Conservation (phyloP, 2,113 vertebrate species). For the Pangasianodon hypophthalmus region DNA sequence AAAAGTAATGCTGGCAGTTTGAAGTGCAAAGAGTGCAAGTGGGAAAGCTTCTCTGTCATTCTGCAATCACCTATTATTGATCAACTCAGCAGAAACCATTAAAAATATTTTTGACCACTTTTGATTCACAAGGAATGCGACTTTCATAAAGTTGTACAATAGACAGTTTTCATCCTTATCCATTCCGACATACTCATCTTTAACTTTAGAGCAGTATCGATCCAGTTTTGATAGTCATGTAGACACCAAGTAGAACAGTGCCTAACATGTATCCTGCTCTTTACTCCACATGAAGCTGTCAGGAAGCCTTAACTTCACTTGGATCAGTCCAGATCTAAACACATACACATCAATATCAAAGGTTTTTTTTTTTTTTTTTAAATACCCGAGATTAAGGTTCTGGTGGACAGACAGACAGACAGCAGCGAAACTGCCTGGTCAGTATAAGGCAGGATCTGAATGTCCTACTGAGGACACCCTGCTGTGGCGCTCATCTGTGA, state of each 20-base stretch:
- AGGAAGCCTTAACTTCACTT: slow-evolving; percentile 36
- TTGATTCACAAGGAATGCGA: not conserved
- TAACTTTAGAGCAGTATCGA: not conserved
- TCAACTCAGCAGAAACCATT: not conserved
- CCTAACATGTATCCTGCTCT: slow-evolving; percentile 17
- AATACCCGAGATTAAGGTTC: slow-evolving; percentile 40
- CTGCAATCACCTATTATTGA: not conserved
- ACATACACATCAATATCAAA: slow-evolving; percentile 1
- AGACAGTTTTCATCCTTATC: not conserved
- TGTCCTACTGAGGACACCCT: slow-evolving; percentile 30
- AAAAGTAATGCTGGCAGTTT: not conserved
- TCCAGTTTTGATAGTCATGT: not conserved
- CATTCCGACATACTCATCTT: not conserved
- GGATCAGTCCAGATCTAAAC: slow-evolving; percentile 26
- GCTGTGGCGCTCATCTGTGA: not conserved
- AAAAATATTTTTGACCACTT: not conserved
- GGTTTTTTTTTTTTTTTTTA: slow-evolving; percentile 25
- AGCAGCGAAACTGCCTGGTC: slow-evolving; percentile 16
- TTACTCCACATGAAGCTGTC: slow-evolving; percentile 35
- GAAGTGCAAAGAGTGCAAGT: not conserved
- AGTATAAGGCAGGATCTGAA: slow-evolving; percentile 33
- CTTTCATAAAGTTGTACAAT: not conserved
- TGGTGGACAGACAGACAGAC: slow-evolving; percentile 15
- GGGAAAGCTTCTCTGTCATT: not conserved
- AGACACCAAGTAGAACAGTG: not conserved